Conservation (phyloP, 2,888 invertebrate genomes). For the Sarcophaga subvicina region DNA sequence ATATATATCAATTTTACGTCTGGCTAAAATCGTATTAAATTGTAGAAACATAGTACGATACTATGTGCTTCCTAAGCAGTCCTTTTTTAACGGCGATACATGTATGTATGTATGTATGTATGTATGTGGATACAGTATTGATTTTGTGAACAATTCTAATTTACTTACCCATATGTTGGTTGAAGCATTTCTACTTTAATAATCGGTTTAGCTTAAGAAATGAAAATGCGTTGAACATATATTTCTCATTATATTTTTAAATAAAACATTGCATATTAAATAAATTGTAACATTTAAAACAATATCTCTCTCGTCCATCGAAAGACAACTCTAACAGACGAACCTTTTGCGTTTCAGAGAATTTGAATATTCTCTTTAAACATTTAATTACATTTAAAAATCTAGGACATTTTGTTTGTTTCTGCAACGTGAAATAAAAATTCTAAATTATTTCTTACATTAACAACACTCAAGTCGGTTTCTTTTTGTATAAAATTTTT, state of each 20-base stretch:
- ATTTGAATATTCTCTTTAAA: background rate
- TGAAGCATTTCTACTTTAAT: too few species aligned
- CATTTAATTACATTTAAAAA: constrained; percentile 28
- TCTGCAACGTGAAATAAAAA: constrained; percentile 8
- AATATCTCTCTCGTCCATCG: constrained; percentile 23
- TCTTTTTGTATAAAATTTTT: constrained; percentile 5
- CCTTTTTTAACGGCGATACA: too few species aligned
- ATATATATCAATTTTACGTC: too few species aligned
- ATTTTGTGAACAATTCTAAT: too few species aligned
- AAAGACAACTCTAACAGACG: constrained; percentile 45
- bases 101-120: too few species aligned
- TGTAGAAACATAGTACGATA: too few species aligned
- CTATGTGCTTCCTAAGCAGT: too few species aligned
- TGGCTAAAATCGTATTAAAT: too few species aligned
- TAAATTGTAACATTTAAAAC: constrained; percentile 69
- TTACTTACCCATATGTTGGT: background rate
- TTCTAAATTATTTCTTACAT: constrained; percentile 47
- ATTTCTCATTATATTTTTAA: constrained; percentile 61
- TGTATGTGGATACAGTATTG: too few species aligned
- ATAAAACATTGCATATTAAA: constrained; percentile 67
- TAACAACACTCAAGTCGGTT: constrained; percentile 49
- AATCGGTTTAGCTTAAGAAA: background rate
- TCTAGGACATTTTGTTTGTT: background rate
- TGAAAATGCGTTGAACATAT: constrained; percentile 35
- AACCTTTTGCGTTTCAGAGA: background rate